Base-by-base conservation (phyloP, 2,797 vertebrate genomes). In the Muraenolepis orangiensis region DNA sequence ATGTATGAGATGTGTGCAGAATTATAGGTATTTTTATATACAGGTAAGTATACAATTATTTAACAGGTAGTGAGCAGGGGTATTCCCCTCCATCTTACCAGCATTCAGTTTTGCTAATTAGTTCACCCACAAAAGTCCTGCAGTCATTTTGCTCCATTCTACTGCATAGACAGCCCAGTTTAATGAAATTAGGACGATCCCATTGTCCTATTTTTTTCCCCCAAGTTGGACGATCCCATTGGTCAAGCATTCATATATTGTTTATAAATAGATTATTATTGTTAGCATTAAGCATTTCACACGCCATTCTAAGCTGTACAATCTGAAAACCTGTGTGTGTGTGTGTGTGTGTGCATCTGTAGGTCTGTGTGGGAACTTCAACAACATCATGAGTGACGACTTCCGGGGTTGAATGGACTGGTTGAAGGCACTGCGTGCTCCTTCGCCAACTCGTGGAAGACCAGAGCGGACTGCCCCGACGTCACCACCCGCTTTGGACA, bases 331-430 rank as follows among this genome's bases (percentile, higher is more conserved):
- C 51, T 57, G 23, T 68, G 1, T 70, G 7, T 78, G 46, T 77
- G 18, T 70, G 34, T 64, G 2, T 42, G 61, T 36, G 29, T 72
- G 26, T 3, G 64, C 23, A 26, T 28, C 23, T 72, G 70, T 34
- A 97, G 96, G 95, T 68, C 91, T 97, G 74, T 97, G 96, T 82
- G 96, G 96, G 0, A 95, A 96, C 91, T 97, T 93, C 87, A 97
- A 97, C 78, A 87, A 93, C 78, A 85, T 89, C 6, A 92, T 95
- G 82, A 80, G 72, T 2, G 96, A 97, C 28, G 96, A 97, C 80
- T 96, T 96, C 82, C 90, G 57, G 80, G 93, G 28, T 74, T 31
- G 0, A 93, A 86, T 66, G 95, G 95, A 66, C 89, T 96, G 73
- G 93, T 93, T 76, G 95, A 97, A 83, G 93, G 91, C 72, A 96